Base-by-base conservation (phyloP, 2,888 invertebrate genomes). In the Calameuta pallipes region DNA sequence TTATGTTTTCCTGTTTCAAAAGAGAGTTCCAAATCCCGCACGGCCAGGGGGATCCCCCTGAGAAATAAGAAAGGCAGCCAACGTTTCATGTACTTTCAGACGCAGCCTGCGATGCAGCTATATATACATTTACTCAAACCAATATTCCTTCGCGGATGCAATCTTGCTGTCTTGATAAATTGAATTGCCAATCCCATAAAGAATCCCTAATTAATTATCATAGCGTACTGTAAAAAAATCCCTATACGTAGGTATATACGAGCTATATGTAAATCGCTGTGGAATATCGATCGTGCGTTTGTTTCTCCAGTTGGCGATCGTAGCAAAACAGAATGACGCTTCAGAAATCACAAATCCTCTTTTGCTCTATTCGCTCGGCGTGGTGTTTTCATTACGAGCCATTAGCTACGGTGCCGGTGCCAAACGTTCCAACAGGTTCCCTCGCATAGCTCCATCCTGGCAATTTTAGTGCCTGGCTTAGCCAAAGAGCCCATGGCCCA, bases 61-160 rank as follows among this genome's bases (percentile, higher is more conserved):
- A 88, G 88, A 87, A 88, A 88, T 88, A 88, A 86, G 83, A 82
- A 80, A 84, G 79, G 79, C 76, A 77, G 77, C 78, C 76, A 77
- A 78, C 82, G 56, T 56, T 56, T 56, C 23, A 56, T 56, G 56
- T 56, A 56, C 56, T 56, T 56, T 56, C 23, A 2, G 56, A 15
- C 23, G 56, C 56, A 56, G 56, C 23, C 56, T 9, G 23, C 15
- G 56, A 56, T 56, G 56, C 23, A 56, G 56, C 56, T 56, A 56
- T 23, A 56, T 23, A 23, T 2, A 9, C 23, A 6, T 56, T 56
- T 1, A 9, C 56, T 56, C 9, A 23, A 23, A 56, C 56, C 56
- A 56, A 56, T 56, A 56, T 56, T 56, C 56, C 9, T 56, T 6
- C 56, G 15, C 56, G 56, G 9, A 56, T 23, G 56, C 23, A 56